A percentile compares a stretch with the other conserved stretches of the same genome.
Conservation (phyloP, 2,888 invertebrate genomes). For the Incurvaria masculella region DNA sequence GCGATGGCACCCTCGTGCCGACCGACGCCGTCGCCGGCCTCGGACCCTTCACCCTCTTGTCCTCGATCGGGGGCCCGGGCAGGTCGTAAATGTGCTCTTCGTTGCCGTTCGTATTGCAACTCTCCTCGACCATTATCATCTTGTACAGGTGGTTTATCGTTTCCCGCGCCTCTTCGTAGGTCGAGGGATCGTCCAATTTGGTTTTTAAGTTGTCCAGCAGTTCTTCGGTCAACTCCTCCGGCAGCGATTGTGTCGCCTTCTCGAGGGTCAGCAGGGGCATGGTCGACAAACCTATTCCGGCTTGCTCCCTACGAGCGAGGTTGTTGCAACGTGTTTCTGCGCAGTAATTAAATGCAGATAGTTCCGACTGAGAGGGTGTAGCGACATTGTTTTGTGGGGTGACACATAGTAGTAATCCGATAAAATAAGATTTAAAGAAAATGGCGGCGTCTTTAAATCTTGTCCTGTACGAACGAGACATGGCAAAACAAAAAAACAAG, state of each 20-base stretch:
- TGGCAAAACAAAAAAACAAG: no score
- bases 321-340: no score
- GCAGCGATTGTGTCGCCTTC: conserved; percentile 68
- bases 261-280: conserved; percentile 15
- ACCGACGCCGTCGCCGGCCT: no score
- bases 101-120: conserved; percentile 49
- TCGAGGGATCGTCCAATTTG: conserved; percentile 67
- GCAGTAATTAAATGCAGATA: no score
- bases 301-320: conserved; percentile 21
- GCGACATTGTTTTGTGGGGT: no score
- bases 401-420: no score
- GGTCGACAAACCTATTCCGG: no score
- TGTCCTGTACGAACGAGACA: no score
- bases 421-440: no score
- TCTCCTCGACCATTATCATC: conserved; percentile 68
- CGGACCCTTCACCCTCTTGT: conserved; percentile 46
- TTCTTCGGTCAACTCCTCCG: conserved; percentile 72
- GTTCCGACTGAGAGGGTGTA: no score
- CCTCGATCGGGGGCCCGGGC: conserved; percentile 46
- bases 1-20: conserved; percentile 57
- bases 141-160: conserved; percentile 76
- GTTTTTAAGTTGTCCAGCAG: conserved; percentile 65
- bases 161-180: conserved; percentile 70
- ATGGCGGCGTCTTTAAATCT: no score
- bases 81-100: conserved; percentile 63